Evolutionary conservation across 2,113 vertebrate genomes (phyloP).

Genomic region (Suncus etruscus): DNA sequence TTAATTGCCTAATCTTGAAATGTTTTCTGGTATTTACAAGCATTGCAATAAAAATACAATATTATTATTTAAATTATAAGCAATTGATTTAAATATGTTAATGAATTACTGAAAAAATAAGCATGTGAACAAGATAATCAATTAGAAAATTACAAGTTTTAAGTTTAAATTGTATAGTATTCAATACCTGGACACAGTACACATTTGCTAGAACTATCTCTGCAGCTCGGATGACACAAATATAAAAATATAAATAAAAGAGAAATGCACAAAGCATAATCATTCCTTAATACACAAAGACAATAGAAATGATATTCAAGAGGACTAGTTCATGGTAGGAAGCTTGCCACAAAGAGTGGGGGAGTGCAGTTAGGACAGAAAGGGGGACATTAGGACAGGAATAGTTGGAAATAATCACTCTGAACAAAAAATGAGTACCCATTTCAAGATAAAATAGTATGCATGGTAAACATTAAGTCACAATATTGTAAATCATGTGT

Average conservation of each 20-base stretch:
- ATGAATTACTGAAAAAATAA: neutral
- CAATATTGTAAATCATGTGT: too few relatives aligned
- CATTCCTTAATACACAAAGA: too few relatives aligned
- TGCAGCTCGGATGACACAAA: neutral
- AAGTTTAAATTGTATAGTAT: neutral
- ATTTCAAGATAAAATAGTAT: too few relatives aligned
- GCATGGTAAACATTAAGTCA: too few relatives aligned
- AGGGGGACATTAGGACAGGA: too few relatives aligned
- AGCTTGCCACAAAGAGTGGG: too few relatives aligned
- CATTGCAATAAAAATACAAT: neutral
- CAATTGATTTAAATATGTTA: slow-evolving; percentile 30
- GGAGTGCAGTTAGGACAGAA: too few relatives aligned
- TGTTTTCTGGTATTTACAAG: neutral
- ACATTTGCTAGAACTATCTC: slow-evolving; percentile 5
- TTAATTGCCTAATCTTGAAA: neutral
- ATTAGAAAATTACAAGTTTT: neutral
- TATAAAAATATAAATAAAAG: neutral
- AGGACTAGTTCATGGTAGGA: too few relatives aligned
- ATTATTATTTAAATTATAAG: neutral
- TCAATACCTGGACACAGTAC: neutral
- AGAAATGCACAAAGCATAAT: too few relatives aligned
- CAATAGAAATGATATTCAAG: too few relatives aligned
- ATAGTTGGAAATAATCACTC: too few relatives aligned
- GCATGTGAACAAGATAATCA: neutral
- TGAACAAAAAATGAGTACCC: too few relatives aligned